Percentiles rank a stretch among this genome's conserved stretches.
Conservation (phyloP, 1,140 invertebrate species). For the Drosophila sturtevanti region DNA sequence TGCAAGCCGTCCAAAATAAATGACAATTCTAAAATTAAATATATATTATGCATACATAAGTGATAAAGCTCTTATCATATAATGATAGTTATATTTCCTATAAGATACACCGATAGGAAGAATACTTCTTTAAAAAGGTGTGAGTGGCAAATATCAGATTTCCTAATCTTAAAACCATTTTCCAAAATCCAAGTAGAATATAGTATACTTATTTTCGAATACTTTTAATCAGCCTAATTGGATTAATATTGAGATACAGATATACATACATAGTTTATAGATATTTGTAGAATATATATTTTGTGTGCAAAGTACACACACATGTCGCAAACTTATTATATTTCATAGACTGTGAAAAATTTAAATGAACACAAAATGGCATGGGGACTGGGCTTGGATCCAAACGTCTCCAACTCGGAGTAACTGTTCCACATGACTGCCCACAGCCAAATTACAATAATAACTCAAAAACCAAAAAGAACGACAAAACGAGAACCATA, state of each 20-base stretch:
- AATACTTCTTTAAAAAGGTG: too few species aligned
- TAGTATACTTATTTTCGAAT: background rate
- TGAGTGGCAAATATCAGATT: too few species aligned
- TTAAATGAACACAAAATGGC: constrained; percentile 58
- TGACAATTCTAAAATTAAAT: background rate
- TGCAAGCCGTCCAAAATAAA: background rate
- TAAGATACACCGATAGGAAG: too few species aligned
- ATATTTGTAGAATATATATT: constrained; percentile 13
- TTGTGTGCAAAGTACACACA: constrained; percentile 34
- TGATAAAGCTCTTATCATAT: too few species aligned
- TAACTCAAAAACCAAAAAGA: constrained; percentile 59
- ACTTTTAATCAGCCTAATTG: background rate
- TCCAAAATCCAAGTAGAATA: background rate
- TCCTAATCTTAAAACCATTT: too few species aligned
- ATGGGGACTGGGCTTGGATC: constrained; percentile 26
- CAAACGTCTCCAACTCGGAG: constrained; percentile 33
- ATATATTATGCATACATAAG: too few species aligned
- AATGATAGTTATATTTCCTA: too few species aligned
- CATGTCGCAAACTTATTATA: constrained; percentile 81
- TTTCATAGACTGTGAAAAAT: constrained; percentile 82
- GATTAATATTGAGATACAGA: background rate
- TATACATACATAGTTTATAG: constrained; percentile 1
- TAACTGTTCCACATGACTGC: constrained; percentile 68
- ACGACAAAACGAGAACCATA: constrained; percentile 49
- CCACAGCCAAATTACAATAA: constrained; percentile 73